Percentiles rank a stretch among this genome's conserved stretches.
Conservation (phyloP, 2,113 vertebrate species). For the Labeo rohita region DNA sequence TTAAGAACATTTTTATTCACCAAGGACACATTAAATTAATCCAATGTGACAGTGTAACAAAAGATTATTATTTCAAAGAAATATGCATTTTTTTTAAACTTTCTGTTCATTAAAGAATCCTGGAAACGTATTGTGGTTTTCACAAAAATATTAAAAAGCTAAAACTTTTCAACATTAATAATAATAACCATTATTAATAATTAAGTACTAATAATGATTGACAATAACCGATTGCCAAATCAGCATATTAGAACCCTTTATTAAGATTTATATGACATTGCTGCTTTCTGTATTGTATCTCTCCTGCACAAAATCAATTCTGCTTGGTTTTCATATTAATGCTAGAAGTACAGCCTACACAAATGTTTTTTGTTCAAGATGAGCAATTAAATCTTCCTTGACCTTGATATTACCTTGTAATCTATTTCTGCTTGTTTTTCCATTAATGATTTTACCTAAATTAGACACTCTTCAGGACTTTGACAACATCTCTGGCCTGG, state of each 20-base stretch:
- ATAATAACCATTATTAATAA: not conserved
- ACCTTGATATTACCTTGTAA: constrained; percentile 49
- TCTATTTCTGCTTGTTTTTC: constrained; percentile 34
- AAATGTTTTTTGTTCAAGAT: constrained; percentile 1
- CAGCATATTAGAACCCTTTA: not conserved
- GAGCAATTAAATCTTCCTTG: not conserved
- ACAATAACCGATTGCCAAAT: not conserved
- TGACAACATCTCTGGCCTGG: constrained; percentile 1
- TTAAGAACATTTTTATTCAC: too few relatives aligned
- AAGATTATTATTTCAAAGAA: too few relatives aligned
- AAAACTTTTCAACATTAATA: not conserved
- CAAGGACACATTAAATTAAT: too few relatives aligned
- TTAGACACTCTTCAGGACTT: not conserved
- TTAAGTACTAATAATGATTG: not conserved
- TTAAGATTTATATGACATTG: not conserved
- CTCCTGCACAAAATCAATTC: not conserved
- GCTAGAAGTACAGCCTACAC: not conserved
- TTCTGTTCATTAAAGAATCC: not conserved
- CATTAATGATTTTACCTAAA: constrained; percentile 8
- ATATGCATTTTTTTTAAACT: not conserved
- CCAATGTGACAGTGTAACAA: too few relatives aligned
- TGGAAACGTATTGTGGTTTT: not conserved
- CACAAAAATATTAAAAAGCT: not conserved
- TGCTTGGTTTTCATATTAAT: not conserved
- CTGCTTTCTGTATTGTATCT: not conserved